phyloP scores from a whole-genome alignment of 2,888 invertebrate species.

The Xestia xanthographa region DNA sequence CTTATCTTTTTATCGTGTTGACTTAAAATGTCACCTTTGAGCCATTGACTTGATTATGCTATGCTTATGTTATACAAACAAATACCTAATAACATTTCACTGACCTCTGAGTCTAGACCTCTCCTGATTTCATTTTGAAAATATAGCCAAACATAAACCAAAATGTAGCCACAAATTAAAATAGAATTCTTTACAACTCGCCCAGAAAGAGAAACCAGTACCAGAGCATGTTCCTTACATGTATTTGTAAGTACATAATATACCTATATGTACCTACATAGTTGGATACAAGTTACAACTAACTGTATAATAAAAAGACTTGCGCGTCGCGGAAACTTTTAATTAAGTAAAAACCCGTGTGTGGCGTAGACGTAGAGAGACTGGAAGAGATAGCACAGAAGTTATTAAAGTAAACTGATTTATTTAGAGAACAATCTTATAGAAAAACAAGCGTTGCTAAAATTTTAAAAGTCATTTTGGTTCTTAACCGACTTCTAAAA shows the following conservation, averaged over 20 bases:
- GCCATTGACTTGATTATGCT: neutral
- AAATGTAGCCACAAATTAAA: neutral
- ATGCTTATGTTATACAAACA: neutral
- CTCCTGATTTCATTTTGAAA: neutral
- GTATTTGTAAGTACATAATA: neutral
- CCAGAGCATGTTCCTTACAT: neutral
- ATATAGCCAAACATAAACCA: neutral
- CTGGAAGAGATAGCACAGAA: constrained; percentile 15
- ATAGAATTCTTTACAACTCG: neutral
- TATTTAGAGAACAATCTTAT: neutral
- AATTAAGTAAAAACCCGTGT: constrained; percentile 70
- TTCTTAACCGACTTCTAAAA: neutral
- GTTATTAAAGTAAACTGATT: constrained; percentile 6
- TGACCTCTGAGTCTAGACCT: neutral
- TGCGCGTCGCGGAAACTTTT: constrained; percentile 66
- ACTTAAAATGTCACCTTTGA: neutral
- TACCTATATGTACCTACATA: neutral
- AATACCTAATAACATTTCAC: neutral
- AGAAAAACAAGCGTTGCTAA: neutral
- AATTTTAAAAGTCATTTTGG: neutral
- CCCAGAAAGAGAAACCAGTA: constrained; percentile 9
- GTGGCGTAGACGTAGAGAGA: neutral
- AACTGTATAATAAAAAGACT: constrained; percentile 48
- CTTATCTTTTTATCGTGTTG: neutral
- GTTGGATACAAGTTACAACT: constrained; percentile 33